phyloP scores from a whole-genome alignment of 2,888 invertebrate species.

The Pseudococcus viburni region DNA sequence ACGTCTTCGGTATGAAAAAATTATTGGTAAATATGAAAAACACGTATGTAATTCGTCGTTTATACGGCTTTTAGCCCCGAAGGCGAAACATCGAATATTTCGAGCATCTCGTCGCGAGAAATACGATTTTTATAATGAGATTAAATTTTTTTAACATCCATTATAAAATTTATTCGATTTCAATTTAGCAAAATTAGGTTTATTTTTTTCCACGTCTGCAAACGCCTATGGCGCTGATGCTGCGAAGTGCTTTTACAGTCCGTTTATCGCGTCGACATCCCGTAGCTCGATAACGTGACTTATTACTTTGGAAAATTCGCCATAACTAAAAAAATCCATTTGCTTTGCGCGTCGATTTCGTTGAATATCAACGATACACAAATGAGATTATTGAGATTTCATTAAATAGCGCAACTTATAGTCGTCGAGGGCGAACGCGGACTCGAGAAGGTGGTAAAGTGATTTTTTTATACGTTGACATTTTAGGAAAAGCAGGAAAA shows the following conservation, averaged over 20 bases:
- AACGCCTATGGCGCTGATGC: not conserved
- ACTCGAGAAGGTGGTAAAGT: not conserved
- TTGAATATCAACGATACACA: slow-evolving; percentile 15
- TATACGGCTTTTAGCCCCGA: not conserved
- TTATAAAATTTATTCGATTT: not conserved
- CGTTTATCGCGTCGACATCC: slow-evolving; percentile 19
- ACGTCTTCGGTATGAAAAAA: not conserved
- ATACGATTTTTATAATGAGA: not conserved
- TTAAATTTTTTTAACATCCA: slow-evolving; percentile 25
- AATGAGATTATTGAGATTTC: slow-evolving; percentile 20
- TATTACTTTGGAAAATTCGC: slow-evolving; percentile 44
- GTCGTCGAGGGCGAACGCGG: not conserved
- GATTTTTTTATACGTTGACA: not conserved
- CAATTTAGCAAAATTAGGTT: slow-evolving; percentile 15
- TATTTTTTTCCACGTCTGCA: not conserved
- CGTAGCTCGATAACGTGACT: slow-evolving; percentile 33
- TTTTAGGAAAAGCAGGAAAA: not conserved
- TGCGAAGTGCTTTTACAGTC: not conserved
- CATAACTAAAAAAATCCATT: slow-evolving; percentile 41
- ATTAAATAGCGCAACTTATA: not conserved
- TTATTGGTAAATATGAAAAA: not conserved
- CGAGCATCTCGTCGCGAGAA: not conserved
- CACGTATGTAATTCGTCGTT: not conserved
- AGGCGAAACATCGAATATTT: not conserved
- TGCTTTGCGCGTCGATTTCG: slow-evolving; percentile 17